phyloP scores from a whole-genome alignment of 2,888 invertebrate species.

The Epinotia ramella region DNA sequence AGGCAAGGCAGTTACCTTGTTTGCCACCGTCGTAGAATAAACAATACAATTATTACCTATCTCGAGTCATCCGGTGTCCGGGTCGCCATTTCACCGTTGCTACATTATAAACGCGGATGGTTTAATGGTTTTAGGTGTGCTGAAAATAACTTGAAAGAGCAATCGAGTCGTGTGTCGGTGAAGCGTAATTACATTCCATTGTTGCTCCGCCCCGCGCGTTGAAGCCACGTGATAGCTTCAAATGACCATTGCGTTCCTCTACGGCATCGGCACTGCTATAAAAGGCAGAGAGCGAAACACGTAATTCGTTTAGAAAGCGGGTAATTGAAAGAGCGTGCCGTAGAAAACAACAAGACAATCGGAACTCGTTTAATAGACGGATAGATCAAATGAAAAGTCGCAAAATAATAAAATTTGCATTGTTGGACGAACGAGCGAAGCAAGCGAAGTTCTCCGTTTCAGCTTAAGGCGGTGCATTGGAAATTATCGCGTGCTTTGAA shows the following conservation, averaged over 20 bases:
- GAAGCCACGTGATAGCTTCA: slow-evolving; percentile 39
- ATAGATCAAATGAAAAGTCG: background rate
- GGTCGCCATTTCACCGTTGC: slow-evolving; percentile 10
- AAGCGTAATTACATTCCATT: slow-evolving; percentile 80
- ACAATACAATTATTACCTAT: slow-evolving; percentile 1
- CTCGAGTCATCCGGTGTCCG: background rate
- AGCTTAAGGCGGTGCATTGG: no score
- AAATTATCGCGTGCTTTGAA: no score
- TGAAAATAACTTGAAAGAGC: slow-evolving; percentile 59
- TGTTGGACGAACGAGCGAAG: no score
- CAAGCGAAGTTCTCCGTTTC: no score
- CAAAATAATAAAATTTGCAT: no score
- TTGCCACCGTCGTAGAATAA: background rate
- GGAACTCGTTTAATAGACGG: background rate
- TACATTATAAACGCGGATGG: slow-evolving; percentile 33
- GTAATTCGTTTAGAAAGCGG: background rate
- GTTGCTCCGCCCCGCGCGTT: slow-evolving; percentile 55
- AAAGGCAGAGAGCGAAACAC: background rate
- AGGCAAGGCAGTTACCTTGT: no score
- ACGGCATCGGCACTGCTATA: background rate
- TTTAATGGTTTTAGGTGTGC: slow-evolving; percentile 28
- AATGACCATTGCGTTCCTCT: slow-evolving; percentile 22
- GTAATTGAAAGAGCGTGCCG: background rate
- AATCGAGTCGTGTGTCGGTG: slow-evolving; percentile 66
- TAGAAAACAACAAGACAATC: background rate